Evolutionary conservation across 2,113 vertebrate genomes (phyloP).

Genomic region (Seriola quinqueradiata): DNA sequence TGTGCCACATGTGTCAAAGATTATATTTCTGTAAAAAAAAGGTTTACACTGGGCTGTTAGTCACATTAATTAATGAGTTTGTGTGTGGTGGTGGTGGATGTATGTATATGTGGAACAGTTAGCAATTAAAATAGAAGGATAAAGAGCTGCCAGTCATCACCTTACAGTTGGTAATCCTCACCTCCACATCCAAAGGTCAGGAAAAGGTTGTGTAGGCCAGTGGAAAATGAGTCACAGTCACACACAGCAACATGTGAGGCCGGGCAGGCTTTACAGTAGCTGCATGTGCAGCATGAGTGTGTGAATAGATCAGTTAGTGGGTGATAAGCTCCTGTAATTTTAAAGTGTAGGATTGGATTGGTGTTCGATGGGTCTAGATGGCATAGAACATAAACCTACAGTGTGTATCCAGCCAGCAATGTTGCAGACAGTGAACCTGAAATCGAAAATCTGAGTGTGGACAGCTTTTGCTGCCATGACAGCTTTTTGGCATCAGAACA

Average conservation of each 20-base stretch:
- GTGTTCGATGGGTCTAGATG: neutral
- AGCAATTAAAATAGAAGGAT: slow-evolving; percentile 47
- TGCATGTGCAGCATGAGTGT: slow-evolving; percentile 35
- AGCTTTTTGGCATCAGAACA: slow-evolving; percentile 18
- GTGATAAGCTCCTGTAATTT: slow-evolving; percentile 53
- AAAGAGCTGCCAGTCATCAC: slow-evolving; percentile 58
- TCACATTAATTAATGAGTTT: neutral
- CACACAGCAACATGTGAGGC: slow-evolving; percentile 62
- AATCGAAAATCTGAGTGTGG: slow-evolving; percentile 20
- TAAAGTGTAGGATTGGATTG: slow-evolving; percentile 29
- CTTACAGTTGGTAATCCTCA: slow-evolving; percentile 65
- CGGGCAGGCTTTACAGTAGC: slow-evolving; percentile 52
- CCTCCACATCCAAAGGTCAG: slow-evolving; percentile 61
- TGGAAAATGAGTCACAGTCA: slow-evolving; percentile 78
- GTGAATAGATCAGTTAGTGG: slow-evolving; percentile 53
- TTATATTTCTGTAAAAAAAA: slow-evolving; percentile 7
- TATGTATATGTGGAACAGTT: neutral
- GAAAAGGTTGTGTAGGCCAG: slow-evolving; percentile 46
- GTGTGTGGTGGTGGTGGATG: neutral
- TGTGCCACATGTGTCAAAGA: slow-evolving; percentile 1
- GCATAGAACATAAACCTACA: neutral
- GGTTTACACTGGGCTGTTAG: neutral
- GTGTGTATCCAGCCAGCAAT: neutral
- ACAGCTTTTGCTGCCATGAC: neutral
- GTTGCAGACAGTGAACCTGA: neutral